Conservation (phyloP, 2,113 vertebrate species). For the Catharus fuscescens region DNA sequence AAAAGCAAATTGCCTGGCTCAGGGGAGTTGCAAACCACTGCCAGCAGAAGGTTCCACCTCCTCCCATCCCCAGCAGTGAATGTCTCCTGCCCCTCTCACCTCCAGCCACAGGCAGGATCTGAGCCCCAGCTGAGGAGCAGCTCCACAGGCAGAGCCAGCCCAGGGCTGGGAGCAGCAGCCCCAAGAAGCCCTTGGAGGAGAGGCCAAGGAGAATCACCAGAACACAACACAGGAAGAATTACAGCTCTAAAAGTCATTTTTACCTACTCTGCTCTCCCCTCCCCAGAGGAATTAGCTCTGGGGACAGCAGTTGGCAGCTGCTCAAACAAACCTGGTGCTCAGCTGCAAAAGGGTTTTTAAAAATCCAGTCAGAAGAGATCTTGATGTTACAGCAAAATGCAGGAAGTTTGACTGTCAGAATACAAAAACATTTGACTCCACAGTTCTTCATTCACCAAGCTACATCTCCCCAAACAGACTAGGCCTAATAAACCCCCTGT, state of each 20-base stretch:
- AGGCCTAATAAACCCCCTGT: neutral
- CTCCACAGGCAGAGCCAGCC: neutral
- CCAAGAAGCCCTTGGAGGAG: accelerated
- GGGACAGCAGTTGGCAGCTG: neutral
- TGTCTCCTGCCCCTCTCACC: neutral
- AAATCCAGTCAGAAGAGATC: neutral
- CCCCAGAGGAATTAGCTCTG: neutral
- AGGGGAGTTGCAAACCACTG: neutral
- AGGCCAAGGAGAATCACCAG: neutral
- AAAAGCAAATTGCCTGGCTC: neutral
- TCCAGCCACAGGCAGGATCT: neutral
- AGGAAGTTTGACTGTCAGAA: neutral
- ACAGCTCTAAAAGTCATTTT: neutral
- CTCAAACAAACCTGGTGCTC: neutral
- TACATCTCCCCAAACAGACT: neutral
- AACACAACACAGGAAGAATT: neutral
- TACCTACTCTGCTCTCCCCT: neutral
- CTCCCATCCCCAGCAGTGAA: neutral
- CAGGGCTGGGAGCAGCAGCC: neutral
- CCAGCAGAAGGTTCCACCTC: neutral
- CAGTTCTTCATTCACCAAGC: neutral
- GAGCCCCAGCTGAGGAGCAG: neutral
- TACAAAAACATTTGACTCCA: neutral
- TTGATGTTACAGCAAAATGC: neutral
- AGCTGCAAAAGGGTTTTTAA: neutral